Evolutionary conservation across 2,888 invertebrate species (phyloP), one percentile per base, ranked within the genome.

Genomic region (Neuroscelio doddi): DNA sequence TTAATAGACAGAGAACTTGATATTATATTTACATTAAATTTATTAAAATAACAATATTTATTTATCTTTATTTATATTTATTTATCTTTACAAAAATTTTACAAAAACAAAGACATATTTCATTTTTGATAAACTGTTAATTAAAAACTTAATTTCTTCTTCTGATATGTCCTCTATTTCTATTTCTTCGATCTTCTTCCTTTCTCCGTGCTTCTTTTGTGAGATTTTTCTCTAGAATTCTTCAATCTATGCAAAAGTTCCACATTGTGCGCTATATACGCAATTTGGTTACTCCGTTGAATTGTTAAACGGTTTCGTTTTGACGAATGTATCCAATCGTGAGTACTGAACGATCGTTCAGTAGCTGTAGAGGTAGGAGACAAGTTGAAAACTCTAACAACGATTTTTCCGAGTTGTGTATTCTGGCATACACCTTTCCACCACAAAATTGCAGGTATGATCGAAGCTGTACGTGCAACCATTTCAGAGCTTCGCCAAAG

Each of bases 341-440:
- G 69, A 5, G 73, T 74, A 24, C 73, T 75, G 55, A 74, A 76
- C 9, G 71, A 70, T 12, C 74, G 41, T 64, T 77, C 75, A 24
- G 76, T 77, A 14, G 71, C 74, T 24, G 72, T 70, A 16, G 74
- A 71, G 41, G 70, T 65, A 12, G 69, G 51, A 27, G 73, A 74
- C 39, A 71, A 62, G 16, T 68, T 53, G 14, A 72, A 58, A 56
- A 75, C 69, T 24, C 55, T 58, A 4, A 63, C 55, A 41, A 71
- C 69, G 29, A 75, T 55, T 49, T 68, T 64, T 41, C 62, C 67
- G 9, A 77, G 45, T 17, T 24, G 7, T 7, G 71, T 72, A 39
- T 61, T 59, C 24, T 49, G 45, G 39, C 68, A 73, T 14, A 71
- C 64, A 32, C 46, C 27, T 24, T 46, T 46, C 46, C 46, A 46